Evolutionary conservation across 2,888 invertebrate genomes (phyloP).

Genomic region (Ichneumoninae sp.): DNA sequence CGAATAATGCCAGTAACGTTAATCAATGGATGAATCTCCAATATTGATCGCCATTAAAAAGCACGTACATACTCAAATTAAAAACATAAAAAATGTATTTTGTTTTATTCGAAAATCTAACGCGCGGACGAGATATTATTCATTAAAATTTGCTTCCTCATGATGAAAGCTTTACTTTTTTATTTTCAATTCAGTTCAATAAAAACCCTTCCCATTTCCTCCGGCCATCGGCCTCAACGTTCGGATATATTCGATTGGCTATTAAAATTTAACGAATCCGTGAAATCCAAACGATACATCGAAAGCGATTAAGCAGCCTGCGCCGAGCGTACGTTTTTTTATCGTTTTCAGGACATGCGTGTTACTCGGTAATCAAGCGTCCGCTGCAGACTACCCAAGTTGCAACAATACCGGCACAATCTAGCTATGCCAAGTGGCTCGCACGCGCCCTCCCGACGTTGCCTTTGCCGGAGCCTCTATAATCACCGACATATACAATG

Average conservation of each 20-base stretch:
- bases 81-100: too few relatives aligned
- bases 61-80: too few relatives aligned
- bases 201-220: not conserved
- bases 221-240: not conserved
- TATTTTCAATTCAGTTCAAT: not conserved
- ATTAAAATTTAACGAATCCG: not conserved
- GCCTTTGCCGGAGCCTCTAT: slow-evolving; percentile 23
- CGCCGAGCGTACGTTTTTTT: not conserved
- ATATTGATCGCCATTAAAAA: too few relatives aligned
- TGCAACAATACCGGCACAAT: slow-evolving; percentile 39
- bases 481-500: slow-evolving; percentile 42
- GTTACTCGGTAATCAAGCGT: slow-evolving; percentile 54
- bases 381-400: slow-evolving; percentile 17
- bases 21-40: not conserved
- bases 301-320: not conserved
- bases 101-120: not conserved
- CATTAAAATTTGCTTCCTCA: too few relatives aligned
- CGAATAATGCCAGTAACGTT: not conserved
- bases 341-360: slow-evolving; percentile 46
- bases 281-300: slow-evolving; percentile 1
- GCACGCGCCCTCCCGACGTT: slow-evolving; percentile 32
- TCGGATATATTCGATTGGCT: not conserved
- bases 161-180: not conserved
- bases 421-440: slow-evolving; percentile 41
- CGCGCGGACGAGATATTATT: not conserved